Evolutionary conservation across 2,888 invertebrate genomes (phyloP).

Genomic region (Microctonus brassicae): DNA sequence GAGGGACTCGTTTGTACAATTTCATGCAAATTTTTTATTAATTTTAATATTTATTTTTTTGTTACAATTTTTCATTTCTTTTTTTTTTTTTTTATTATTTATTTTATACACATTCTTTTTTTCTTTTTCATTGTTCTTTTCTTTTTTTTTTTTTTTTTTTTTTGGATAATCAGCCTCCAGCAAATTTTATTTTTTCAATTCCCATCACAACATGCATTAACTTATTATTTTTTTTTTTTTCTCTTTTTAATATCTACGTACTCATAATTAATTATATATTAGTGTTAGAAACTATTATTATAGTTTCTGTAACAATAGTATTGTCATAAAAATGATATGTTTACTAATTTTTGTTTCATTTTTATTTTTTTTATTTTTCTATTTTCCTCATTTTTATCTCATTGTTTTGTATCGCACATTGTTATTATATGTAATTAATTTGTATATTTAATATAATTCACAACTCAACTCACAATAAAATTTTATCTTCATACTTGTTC

Average conservation of each 20-base stretch:
- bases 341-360: constrained; percentile 61
- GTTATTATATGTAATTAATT: constrained; percentile 52
- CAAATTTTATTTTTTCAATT: not conserved
- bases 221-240: constrained; percentile 36
- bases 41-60: constrained; percentile 58
- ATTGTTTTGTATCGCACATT: not conserved
- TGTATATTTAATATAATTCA: constrained; percentile 29
- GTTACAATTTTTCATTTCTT: constrained; percentile 56
- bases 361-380: constrained; percentile 15
- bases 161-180: constrained; percentile 12
- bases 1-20: constrained; percentile 70
- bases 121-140: constrained; percentile 44
- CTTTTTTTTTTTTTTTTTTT: constrained; percentile 27
- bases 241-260: constrained; percentile 48
- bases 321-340: constrained; percentile 70
- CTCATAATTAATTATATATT: constrained; percentile 59
- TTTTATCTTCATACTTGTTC: constrained; percentile 33
- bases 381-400: not conserved
- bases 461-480: not conserved
- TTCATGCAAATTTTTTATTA: constrained; percentile 64
- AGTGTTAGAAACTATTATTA: constrained; percentile 67
- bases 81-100: constrained; percentile 47
- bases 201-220: not conserved
- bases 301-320: constrained; percentile 67
- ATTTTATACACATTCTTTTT: constrained; percentile 51